Percentiles rank a stretch among this genome's conserved stretches.
Evolutionary conservation across 2,888 invertebrate genomes (phyloP).

Genomic region (Reticulitermes lucifugus): DNA sequence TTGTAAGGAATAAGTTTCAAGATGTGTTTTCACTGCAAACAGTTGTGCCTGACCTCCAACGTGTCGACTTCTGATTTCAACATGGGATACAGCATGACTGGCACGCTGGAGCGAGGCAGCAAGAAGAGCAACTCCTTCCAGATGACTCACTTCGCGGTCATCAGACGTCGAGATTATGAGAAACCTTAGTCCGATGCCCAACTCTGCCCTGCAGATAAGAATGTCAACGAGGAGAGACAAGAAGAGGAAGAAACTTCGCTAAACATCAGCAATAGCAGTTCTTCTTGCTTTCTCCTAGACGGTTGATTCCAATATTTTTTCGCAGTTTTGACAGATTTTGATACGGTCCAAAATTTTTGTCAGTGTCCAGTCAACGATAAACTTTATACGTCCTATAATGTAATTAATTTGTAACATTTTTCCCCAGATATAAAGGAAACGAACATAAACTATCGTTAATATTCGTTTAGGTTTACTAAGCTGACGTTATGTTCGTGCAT

Average conservation of each 20-base stretch:
- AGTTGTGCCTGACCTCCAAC: slow-evolving; percentile 85
- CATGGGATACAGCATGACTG: slow-evolving; percentile 91
- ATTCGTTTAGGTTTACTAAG: too few species aligned
- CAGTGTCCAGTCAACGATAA: background rate
- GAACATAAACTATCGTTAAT: too few species aligned
- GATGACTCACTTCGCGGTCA: slow-evolving; percentile 89
- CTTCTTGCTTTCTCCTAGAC: slow-evolving; percentile 7
- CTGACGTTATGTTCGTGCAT: too few species aligned
- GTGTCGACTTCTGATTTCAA: slow-evolving; percentile 89
- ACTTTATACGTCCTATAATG: background rate
- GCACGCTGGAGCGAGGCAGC: slow-evolving; percentile 83
- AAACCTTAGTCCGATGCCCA: slow-evolving; percentile 59
- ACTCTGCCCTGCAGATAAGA: background rate
- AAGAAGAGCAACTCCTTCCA: slow-evolving; percentile 82
- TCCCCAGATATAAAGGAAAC: too few species aligned
- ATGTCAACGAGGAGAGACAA: background rate
- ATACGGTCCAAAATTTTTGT: background rate
- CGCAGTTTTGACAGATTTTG: background rate
- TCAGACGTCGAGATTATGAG: slow-evolving; percentile 81
- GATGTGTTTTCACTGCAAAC: slow-evolving; percentile 54
- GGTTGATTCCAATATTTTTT: background rate
- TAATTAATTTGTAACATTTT: too few species aligned
- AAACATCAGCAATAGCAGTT: background rate
- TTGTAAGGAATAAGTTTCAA: background rate
- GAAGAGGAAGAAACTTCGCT: background rate